Base-by-base conservation (phyloP, 2,888 invertebrate genomes). In the Polydrusus cervinus region DNA sequence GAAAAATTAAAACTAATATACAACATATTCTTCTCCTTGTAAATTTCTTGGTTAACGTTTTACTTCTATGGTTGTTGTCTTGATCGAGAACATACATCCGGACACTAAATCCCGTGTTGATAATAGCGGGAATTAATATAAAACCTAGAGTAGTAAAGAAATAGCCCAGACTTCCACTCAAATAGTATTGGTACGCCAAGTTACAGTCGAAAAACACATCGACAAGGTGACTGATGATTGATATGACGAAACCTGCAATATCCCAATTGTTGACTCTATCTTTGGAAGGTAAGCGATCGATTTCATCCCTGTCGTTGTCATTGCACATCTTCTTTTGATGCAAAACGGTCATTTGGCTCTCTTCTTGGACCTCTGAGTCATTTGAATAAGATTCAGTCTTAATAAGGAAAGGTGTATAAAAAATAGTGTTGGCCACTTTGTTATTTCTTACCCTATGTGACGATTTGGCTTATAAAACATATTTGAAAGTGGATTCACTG, bases 21-120 rank as follows among this genome's bases (percentile, higher is more conserved):
- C 91, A 87, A n/a, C 92, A 87, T 82, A 90, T 87, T 81, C 89
- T 89, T 71, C 89, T 87, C 78, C 89, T 90, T 0, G 91, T 90
- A 73, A 91, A 89, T 83, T 90, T 89, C 80, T 91, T 90, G 0
- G 91, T 89, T 40, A 91, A 84, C 14, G 53, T 91, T 88, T 80
- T 89, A 85, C 81, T 88, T 86, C 81, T 86, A 80, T 81, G 89
- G 88, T 81, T 90, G 89, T 84, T 89, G 86, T 55, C 90, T 85
- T 81, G 90, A 90, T 91, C 92, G 89, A 87, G 67, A 81, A 86
- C 81, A 77, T 85, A 93, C 94, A 95, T 94, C 86, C 92, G 87
- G 78, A 92, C 89, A 65, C 94, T 94, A 67, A 95, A 91, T 11
- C 91, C 90, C 11, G 93, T 93, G 85, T 93, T 94, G 34, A 94